Evolutionary conservation across 2,113 vertebrate genomes (phyloP), one percentile per base, ranked within the genome.

Genomic region (Scomber japonicus): DNA sequence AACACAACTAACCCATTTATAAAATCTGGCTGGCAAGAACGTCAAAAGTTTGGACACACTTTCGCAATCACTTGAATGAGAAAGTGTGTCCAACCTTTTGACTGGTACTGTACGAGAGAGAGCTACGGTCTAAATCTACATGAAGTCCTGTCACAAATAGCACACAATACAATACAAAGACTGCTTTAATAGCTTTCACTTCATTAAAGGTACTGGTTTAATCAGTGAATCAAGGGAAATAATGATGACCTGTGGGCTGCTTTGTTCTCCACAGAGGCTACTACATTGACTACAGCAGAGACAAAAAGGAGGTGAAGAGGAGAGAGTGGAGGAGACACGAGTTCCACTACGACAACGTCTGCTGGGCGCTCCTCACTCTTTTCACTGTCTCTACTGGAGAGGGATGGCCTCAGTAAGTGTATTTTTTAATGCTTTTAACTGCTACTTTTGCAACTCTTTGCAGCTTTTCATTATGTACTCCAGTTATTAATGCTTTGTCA

Each of bases 321-420:
- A 95, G 98, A 63, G 97, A 99, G 83, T 99, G 98, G 98, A 97
- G 93, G 88, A 95, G 98, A 79, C 98, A 99, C 0, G 98, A 99
- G 83, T 99, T 99, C 82, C 98, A 99, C 88, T 99, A 99, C 0
- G 98, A 99, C 94, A 99, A 99, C 19, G 97, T 99, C 76, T 96
- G 98, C 92, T 99, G 98, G 98, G 98, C 98, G 11, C 95, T 99
- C 70, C 96, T 99, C 82, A 99, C 98, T 0, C 96, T 99, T n/a
- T 99, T 99, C 93, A 99, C 98, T 0, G 98, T 99, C 77, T 99
- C 98, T 55, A 99, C 98, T 0, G 98, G 98, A 21, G 98, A 99
- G 83, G 98, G 98, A 9, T 99, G 98, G 98, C 98, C 98, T 40
- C 97, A 99, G 98, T 99, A 90, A 96, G 97, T 96, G 77, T 57